phyloP scores from a whole-genome alignment of 30 jellyfish, hydroid and myxozoan species.

The Turritopsis dohrnii region DNA sequence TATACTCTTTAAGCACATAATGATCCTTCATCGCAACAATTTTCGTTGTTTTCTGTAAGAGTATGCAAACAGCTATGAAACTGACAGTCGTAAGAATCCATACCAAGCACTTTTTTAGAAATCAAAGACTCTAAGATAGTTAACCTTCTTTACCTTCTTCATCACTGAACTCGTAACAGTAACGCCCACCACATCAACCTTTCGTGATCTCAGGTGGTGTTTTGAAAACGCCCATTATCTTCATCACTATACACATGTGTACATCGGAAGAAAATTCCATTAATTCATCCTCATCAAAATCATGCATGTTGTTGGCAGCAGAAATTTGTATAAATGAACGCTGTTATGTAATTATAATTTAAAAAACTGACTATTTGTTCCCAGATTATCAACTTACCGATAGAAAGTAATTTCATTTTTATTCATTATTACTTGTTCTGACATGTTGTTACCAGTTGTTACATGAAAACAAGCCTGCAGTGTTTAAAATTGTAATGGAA shows the following conservation, averaged over 20 bases:
- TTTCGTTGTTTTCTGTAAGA: not conserved
- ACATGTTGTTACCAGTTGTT: not conserved
- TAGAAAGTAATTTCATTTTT: not conserved
- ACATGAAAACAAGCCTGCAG: not conserved
- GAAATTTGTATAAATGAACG: not conserved
- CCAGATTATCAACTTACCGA: not conserved
- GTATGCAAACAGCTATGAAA: not conserved
- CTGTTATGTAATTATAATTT: not conserved
- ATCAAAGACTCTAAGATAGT: too few species aligned
- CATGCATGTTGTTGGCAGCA: not conserved
- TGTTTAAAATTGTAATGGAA: not conserved
- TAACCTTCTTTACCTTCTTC: not conserved
- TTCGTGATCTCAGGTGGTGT: not conserved
- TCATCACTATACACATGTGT: not conserved
- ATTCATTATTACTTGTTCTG: too few species aligned
- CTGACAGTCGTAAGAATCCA: not conserved
- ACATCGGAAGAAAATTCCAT: not conserved
- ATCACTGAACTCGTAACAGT: not conserved
- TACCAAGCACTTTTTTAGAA: not conserved
- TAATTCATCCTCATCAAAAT: not conserved
- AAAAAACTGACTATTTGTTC: not conserved
- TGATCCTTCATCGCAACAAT: not conserved
- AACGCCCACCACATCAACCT: not conserved
- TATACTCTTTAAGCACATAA: not conserved
- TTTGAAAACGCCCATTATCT: not conserved